phyloP scores from a whole-genome alignment of 2,888 invertebrate genomes.

The Diplazon laetatorius region DNA sequence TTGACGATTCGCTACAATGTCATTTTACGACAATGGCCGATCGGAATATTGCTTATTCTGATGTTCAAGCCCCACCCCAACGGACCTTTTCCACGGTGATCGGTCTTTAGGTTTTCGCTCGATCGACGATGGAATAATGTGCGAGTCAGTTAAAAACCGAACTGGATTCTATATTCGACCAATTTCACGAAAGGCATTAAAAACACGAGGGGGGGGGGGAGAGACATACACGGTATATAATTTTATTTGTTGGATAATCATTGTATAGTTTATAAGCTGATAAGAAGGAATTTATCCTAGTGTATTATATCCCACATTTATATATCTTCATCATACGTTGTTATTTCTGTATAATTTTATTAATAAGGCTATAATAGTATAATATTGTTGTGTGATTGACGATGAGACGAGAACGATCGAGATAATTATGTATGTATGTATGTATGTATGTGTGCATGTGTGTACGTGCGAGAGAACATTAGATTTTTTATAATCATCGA shows the following conservation, averaged over 20 bases:
- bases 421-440: conserved; percentile 21
- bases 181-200: conserved; percentile 39
- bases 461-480: conserved; percentile 8
- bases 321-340: conserved; percentile 61
- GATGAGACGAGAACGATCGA: neutral
- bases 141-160: conserved; percentile 24
- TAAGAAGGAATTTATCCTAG: conserved; percentile 61
- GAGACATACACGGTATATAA: conserved; percentile 28
- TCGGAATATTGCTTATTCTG: too few species aligned
- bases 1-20: too few species aligned
- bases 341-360: conserved; percentile 57
- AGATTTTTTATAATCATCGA: conserved; percentile 16
- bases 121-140: conserved; percentile 38
- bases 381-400: conserved; percentile 24
- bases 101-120: conserved; percentile 24
- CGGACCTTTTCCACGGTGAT: conserved; percentile 1
- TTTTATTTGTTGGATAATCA: conserved; percentile 37
- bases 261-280: conserved; percentile 54
- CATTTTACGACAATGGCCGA: too few species aligned
- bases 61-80: too few species aligned
- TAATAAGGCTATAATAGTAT: conserved; percentile 50
- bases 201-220: too few species aligned
- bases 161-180: conserved; percentile 11
- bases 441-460: too few species aligned
- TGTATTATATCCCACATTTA: conserved; percentile 61